Conservation (phyloP, 2,888 invertebrate species). For the Drosophila rellima region DNA sequence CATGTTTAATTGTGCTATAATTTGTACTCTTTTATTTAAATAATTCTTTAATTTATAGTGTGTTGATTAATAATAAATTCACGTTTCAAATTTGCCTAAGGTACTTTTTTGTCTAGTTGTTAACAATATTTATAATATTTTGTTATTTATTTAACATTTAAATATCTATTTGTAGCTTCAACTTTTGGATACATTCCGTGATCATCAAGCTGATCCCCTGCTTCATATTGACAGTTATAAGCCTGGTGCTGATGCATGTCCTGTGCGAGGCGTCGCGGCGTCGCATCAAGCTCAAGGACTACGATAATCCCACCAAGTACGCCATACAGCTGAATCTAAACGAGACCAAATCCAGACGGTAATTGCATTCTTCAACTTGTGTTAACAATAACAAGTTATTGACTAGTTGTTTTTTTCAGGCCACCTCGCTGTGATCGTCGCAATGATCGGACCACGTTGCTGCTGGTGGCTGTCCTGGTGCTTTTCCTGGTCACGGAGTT, state of each 20-base stretch:
- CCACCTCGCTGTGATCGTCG: constrained; percentile 89
- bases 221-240: constrained; percentile 89
- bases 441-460: constrained; percentile 95
- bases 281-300: constrained; percentile 89
- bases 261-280: constrained; percentile 91
- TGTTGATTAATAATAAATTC: too few relatives aligned
- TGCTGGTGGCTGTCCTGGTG: constrained; percentile 94
- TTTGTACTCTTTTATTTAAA: too few relatives aligned
- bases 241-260: constrained; percentile 88
- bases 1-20: too few relatives aligned
- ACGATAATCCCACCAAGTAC: constrained; percentile 87
- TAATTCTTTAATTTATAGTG: too few relatives aligned
- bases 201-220: constrained; percentile 92
- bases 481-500: constrained; percentile 95
- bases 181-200: constrained; percentile 92
- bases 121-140: background rate
- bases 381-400: too few relatives aligned
- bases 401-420: constrained; percentile 42
- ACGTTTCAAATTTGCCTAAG: too few relatives aligned
- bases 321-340: constrained; percentile 81
- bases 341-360: constrained; percentile 68
- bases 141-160: background rate
- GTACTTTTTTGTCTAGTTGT: too few relatives aligned
- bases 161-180: constrained; percentile 85
- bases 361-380: constrained; percentile 12